A percentile compares a stretch with the other conserved stretches of the same genome.
phyloP scores from a whole-genome alignment of 2,113 vertebrate species.

The Bubo scandiacus region DNA sequence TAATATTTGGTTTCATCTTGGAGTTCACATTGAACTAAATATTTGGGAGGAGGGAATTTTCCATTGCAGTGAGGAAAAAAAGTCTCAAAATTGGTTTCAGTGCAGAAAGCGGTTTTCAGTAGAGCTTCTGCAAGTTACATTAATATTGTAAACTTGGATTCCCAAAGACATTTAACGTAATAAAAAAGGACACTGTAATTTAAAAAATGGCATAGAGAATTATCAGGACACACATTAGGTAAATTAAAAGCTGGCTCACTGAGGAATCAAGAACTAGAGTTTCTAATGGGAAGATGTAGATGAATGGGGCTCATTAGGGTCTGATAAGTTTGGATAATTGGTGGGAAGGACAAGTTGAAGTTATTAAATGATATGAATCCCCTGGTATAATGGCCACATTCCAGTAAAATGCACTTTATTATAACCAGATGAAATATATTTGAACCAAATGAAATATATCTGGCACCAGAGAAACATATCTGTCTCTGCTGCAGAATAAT shows the following conservation, averaged over 20 bases:
- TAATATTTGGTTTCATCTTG: neutral
- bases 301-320: conserved; percentile 34
- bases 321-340: conserved; percentile 16
- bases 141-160: conserved; percentile 6
- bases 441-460: conserved; percentile 37
- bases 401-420: conserved; percentile 54
- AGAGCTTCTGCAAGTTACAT: neutral
- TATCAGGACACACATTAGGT: conserved; percentile 4
- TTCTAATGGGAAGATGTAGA: conserved; percentile 20
- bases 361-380: conserved; percentile 46
- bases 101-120: neutral
- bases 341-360: conserved; percentile 30
- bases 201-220: neutral
- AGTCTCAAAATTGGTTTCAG: neutral
- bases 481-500: conserved; percentile 30
- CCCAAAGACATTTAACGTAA: neutral
- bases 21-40: neutral
- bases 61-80: neutral
- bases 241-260: neutral
- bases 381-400: conserved; percentile 26
- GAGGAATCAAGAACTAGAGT: neutral
- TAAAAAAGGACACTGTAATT: conserved; percentile 6
- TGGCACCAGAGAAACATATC: conserved; percentile 20
- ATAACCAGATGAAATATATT: conserved; percentile 47
- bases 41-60: neutral